Conservation (phyloP, 2,113 vertebrate genomes). For the Mesembrinibis cayennensis region DNA sequence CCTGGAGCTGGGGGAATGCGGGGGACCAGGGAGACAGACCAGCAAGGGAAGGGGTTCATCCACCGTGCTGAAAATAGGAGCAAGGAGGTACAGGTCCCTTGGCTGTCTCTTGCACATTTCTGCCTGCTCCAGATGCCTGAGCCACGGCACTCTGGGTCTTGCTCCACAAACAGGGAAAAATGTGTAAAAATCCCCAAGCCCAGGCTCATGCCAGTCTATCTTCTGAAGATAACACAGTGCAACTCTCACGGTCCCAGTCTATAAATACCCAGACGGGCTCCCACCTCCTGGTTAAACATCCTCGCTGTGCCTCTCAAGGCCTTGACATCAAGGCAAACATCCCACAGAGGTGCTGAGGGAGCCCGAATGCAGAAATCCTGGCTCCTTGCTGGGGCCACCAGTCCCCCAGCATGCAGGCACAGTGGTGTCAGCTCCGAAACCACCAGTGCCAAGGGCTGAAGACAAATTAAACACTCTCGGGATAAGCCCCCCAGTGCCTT, state of each 20-base stretch:
- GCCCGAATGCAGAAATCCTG: not conserved
- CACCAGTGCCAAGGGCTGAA: not conserved
- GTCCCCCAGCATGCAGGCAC: not conserved
- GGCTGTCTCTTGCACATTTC: accelerated
- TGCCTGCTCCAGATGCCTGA: not conserved
- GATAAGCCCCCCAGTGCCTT: not conserved
- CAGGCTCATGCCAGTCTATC: not conserved
- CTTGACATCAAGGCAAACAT: not conserved
- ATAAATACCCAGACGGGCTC: not conserved
- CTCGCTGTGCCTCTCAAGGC: not conserved
- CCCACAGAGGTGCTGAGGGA: not conserved
- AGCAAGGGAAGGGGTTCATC: not conserved
- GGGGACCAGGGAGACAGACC: not conserved
- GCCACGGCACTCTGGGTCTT: not conserved
- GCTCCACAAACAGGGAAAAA: not conserved
- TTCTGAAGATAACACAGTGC: not conserved
- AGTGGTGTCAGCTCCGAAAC: not conserved
- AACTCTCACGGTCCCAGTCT: not conserved
- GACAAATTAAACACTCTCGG: not conserved
- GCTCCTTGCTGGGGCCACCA: not conserved
- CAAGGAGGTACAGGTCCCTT: not conserved
- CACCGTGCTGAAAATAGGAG: not conserved
- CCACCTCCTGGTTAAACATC: not conserved
- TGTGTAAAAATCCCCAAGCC: not conserved
- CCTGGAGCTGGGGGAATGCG: not conserved